A percentile compares a stretch with the other conserved stretches of the same genome.
Evolutionary conservation across 2,797 vertebrate species (phyloP).

Genomic region (Chiloscyllium punctatum): DNA sequence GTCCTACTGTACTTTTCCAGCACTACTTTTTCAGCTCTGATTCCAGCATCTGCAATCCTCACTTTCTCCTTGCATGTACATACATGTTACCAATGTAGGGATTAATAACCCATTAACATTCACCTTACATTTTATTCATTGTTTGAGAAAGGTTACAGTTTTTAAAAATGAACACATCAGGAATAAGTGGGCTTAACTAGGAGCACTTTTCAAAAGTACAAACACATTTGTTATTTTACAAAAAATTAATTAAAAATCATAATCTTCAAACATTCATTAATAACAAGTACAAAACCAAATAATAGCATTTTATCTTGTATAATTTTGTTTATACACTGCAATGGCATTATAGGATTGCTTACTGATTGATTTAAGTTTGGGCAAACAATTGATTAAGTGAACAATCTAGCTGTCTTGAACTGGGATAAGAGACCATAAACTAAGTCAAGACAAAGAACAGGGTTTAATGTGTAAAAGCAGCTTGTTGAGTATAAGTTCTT

Average conservation of each 20-base stretch:
- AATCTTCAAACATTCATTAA: not conserved
- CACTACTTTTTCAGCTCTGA: no score
- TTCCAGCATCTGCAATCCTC: no score
- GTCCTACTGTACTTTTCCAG: no score
- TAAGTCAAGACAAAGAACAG: not conserved
- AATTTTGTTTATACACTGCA: not conserved
- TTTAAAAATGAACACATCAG: not conserved
- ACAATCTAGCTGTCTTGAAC: not conserved
- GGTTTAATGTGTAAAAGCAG: not conserved
- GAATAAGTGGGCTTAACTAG: not conserved
- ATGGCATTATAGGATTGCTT: not conserved
- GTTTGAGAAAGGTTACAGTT: not conserved
- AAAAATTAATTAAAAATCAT: constrained; percentile 9
- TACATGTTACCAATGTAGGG: not conserved
- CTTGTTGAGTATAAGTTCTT: not conserved
- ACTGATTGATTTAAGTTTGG: not conserved
- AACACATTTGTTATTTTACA: constrained; percentile 12
- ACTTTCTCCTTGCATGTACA: not conserved
- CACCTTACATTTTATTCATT: constrained; percentile 27
- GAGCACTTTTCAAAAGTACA: constrained; percentile 1
- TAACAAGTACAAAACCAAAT: not conserved
- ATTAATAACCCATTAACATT: not conserved
- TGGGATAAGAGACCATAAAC: not conserved
- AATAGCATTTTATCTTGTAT: not conserved
- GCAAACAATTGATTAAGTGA: not conserved